Conservation (phyloP, 92 coral and sea anemone genomes). For the Anthopleura xanthogrammica region DNA sequence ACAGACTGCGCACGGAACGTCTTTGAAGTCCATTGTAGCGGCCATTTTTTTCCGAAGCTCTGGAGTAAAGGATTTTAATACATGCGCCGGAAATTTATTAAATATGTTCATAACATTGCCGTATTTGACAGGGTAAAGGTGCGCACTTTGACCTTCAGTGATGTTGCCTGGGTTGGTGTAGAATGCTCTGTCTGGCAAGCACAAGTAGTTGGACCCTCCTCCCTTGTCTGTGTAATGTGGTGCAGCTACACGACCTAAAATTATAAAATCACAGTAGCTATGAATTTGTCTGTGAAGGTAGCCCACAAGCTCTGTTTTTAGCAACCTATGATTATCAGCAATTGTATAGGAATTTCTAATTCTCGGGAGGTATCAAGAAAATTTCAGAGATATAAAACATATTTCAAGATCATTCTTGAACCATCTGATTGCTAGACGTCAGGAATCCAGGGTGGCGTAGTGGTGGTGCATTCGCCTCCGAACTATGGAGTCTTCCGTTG, state of each 20-base stretch:
- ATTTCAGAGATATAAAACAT: too few species aligned
- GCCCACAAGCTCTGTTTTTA: too few species aligned
- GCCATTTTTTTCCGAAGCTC: neutral
- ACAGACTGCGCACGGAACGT: slow-evolving; percentile 64
- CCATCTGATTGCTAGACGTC: too few species aligned
- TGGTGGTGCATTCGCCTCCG: too few species aligned
- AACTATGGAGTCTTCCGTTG: too few species aligned
- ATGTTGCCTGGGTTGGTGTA: slow-evolving; percentile 27
- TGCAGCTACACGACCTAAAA: slow-evolving; percentile 36
- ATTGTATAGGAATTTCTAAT: too few species aligned
- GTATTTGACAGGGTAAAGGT: slow-evolving; percentile 64
- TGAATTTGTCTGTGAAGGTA: too few species aligned
- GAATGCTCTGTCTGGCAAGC: slow-evolving; percentile 33
- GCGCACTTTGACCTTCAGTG: slow-evolving; percentile 36
- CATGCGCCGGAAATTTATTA: neutral
- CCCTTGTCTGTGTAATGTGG: slow-evolving; percentile 32
- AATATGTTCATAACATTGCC: slow-evolving; percentile 31
- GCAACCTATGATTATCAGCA: too few species aligned
- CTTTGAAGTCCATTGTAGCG: slow-evolving; percentile 32
- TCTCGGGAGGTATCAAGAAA: too few species aligned
- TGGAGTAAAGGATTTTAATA: neutral
- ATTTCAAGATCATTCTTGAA: too few species aligned
- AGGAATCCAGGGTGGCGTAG: too few species aligned
- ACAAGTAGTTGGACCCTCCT: slow-evolving; percentile 42
- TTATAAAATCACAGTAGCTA: neutral